Evolutionary conservation across 2,113 vertebrate genomes (phyloP).

Genomic region (Gambusia affinis): DNA sequence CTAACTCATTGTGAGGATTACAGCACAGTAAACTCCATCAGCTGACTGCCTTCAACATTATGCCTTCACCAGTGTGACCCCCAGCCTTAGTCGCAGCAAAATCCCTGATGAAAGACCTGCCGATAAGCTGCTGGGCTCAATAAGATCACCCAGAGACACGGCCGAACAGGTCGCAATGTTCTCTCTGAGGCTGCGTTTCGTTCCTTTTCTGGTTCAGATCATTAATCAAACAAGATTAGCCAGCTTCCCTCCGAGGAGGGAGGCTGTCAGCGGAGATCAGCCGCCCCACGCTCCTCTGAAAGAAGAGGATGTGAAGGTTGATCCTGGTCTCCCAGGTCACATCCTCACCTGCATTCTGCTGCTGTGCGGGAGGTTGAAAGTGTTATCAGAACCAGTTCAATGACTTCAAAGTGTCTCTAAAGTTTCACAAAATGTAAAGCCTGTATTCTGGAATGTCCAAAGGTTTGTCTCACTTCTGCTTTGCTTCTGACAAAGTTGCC

Average conservation of each 20-base stretch:
- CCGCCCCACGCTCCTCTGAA: slow-evolving; percentile 25
- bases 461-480: too few relatives aligned
- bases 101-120: slow-evolving; percentile 9
- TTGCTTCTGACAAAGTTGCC: too few relatives aligned
- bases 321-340: slow-evolving; percentile 27
- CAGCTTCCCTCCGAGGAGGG: slow-evolving; percentile 20
- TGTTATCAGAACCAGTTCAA: neutral
- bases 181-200: slow-evolving; percentile 15
- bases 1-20: slow-evolving; percentile 46
- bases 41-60: slow-evolving; percentile 12
- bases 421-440: neutral
- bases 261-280: slow-evolving; percentile 48
- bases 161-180: slow-evolving; percentile 21
- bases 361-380: slow-evolving; percentile 16
- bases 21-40: neutral
- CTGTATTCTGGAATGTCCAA: neutral
- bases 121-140: slow-evolving; percentile 21
- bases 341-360: slow-evolving; percentile 30
- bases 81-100: neutral
- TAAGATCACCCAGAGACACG: slow-evolving; percentile 27
- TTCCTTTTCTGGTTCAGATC: slow-evolving; percentile 55
- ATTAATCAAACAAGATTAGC: slow-evolving; percentile 61
- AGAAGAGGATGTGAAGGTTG: neutral
- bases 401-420: slow-evolving; percentile 1
- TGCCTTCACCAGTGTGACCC: slow-evolving; percentile 3